Evolutionary conservation across 2,113 vertebrate species (phyloP).

Genomic region (Podilymbus podiceps): DNA sequence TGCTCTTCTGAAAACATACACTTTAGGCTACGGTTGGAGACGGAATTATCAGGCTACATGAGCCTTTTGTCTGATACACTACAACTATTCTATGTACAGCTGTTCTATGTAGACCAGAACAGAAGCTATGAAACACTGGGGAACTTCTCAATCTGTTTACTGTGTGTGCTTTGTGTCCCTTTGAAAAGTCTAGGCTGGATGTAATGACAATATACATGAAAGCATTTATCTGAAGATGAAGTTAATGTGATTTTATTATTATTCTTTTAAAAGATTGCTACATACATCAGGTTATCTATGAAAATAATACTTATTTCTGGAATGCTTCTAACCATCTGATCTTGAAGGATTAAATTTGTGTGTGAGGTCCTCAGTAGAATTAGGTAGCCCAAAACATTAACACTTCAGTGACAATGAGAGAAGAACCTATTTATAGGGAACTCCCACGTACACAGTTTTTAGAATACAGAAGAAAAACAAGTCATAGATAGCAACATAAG

Average conservation of each 20-base stretch:
- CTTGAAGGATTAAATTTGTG: not conserved
- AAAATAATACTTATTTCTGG: not conserved
- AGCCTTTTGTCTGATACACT: not conserved
- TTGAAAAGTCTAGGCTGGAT: not conserved
- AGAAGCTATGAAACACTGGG: not conserved
- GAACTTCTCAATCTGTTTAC: not conserved
- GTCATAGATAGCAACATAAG: not conserved
- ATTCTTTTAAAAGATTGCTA: not conserved
- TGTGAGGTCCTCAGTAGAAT: not conserved
- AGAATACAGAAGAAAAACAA: not conserved
- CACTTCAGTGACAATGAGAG: not conserved
- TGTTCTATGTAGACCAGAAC: not conserved
- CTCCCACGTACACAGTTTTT: not conserved
- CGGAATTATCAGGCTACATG: not conserved
- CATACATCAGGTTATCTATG: not conserved
- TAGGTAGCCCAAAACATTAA: not conserved
- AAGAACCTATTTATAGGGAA: not conserved
- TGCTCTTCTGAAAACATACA: not conserved
- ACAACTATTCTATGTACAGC: not conserved
- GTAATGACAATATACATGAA: not conserved
- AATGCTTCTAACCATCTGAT: not conserved
- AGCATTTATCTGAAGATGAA: not conserved
- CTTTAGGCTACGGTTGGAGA: not conserved
- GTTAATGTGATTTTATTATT: not conserved
- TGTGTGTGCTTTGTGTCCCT: not conserved